These are phyloP conservation scores for Mellivora capensis DNA, from an alignment of 2,113 vertebrate species.

Conservation along the genomic window DNA sequence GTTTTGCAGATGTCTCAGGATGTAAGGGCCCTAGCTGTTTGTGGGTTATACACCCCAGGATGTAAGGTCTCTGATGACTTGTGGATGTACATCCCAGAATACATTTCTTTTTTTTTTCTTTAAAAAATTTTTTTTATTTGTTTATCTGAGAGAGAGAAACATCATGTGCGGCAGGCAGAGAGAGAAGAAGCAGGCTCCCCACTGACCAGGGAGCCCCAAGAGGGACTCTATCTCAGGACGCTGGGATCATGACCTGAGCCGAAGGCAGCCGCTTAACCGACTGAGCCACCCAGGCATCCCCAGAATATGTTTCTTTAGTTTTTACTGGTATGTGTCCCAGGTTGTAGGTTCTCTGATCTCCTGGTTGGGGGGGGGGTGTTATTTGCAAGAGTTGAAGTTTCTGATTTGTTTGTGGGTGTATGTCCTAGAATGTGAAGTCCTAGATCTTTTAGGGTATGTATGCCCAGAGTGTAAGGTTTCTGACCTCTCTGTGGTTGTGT, in stretches of 20 bases:
- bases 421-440: background rate
- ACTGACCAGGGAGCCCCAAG: background rate
- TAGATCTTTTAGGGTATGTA: background rate
- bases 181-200: background rate
- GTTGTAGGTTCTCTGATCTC: background rate
- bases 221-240: background rate
- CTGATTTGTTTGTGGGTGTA: background rate
- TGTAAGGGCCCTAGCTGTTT: background rate
- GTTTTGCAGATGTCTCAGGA: background rate
- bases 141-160: background rate
- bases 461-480: background rate
- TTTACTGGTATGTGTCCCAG: background rate
- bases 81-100: background rate
- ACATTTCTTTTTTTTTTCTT: background rate
- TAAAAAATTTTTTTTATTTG: background rate
- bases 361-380: background rate
- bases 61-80: background rate
- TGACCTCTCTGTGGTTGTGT: background rate
- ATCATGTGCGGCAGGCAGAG: background rate
- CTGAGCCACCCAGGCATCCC: background rate
- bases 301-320: background rate
- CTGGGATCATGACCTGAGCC: background rate
- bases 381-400: constrained; percentile 13
- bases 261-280: background rate
- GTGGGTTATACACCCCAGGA: background rate